A percentile compares a stretch with the other conserved stretches of the same genome.
phyloP scores from a whole-genome alignment of 2,888 invertebrate species.

The Elysia crispata region DNA sequence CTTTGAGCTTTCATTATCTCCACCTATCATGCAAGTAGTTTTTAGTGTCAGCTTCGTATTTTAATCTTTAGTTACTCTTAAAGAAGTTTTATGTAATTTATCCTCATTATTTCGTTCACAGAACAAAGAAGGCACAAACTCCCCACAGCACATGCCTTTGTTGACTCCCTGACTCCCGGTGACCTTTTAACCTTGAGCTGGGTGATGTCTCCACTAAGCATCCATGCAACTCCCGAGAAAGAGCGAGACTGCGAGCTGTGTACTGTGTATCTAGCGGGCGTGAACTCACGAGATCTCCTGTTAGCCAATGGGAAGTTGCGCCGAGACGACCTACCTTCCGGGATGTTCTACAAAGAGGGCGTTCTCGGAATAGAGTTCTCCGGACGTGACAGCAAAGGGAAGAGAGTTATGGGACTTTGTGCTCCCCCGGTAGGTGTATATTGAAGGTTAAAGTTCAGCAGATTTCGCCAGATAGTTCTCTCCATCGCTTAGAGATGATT shows the following conservation, averaged over 20 bases:
- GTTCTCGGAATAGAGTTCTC: slow-evolving; percentile 96
- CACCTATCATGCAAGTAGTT: too few relatives aligned
- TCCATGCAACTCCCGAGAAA: background rate
- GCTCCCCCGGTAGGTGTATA: background rate
- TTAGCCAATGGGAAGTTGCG: slow-evolving; percentile 97
- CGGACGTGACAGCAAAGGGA: slow-evolving; percentile 84
- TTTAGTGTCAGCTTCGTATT: too few relatives aligned
- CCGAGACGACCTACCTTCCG: slow-evolving; percentile 85
- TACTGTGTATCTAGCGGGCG: slow-evolving; percentile 93
- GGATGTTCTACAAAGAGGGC: slow-evolving; percentile 86
- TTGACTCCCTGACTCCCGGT: background rate
- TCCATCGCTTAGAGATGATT: too few relatives aligned
- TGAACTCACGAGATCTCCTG: slow-evolving; percentile 99
- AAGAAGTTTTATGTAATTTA: too few relatives aligned
- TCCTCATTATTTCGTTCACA: too few relatives aligned
- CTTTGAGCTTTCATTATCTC: too few relatives aligned
- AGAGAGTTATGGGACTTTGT: slow-evolving; percentile 74
- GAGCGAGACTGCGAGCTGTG: slow-evolving; percentile 82
- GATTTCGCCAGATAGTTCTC: too few relatives aligned
- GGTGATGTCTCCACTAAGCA: background rate
- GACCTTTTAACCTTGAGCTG: background rate
- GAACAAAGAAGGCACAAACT: background rate
- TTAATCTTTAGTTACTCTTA: too few relatives aligned
- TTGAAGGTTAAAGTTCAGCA: too few relatives aligned
- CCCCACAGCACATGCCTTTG: background rate